Conservation (phyloP, 2,888 invertebrate genomes). For the Aphodius sticticus region DNA sequence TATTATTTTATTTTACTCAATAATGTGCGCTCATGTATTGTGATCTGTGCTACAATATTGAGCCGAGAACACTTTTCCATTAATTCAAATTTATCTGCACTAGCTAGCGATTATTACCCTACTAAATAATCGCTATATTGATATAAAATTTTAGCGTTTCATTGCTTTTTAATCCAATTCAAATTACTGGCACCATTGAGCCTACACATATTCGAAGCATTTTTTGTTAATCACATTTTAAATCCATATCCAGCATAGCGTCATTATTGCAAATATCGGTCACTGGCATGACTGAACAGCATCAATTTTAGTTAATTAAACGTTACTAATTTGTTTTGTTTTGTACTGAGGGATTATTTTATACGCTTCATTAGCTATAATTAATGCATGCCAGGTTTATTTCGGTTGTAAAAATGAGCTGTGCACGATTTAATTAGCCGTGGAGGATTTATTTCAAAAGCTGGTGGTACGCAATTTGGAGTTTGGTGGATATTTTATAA, state of each 20-base stretch:
- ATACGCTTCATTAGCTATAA: background rate
- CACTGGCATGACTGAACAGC: background rate
- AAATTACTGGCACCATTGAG: background rate
- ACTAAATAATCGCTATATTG: background rate
- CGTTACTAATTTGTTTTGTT: background rate
- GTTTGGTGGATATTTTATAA: background rate
- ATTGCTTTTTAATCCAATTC: background rate
- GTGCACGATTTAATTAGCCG: background rate
- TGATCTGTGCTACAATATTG: too few species aligned
- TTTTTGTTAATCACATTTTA: background rate
- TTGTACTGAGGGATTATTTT: background rate
- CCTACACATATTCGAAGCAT: background rate
- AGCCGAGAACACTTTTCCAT: too few species aligned
- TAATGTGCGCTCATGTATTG: too few species aligned
- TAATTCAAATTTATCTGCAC: too few species aligned
- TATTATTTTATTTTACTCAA: too few species aligned
- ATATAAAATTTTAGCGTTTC: background rate
- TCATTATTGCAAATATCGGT: too few species aligned
- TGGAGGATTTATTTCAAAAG: background rate
- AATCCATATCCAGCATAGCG: background rate
- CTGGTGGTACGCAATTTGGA: background rate
- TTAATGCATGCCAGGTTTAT: constrained; percentile 4
- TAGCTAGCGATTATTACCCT: background rate
- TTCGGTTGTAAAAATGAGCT: background rate
- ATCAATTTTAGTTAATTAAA: background rate